Percentiles rank a stretch among this genome's conserved stretches.
phyloP scores from a whole-genome alignment of 2,113 vertebrate genomes.

The Ameiurus melas region DNA sequence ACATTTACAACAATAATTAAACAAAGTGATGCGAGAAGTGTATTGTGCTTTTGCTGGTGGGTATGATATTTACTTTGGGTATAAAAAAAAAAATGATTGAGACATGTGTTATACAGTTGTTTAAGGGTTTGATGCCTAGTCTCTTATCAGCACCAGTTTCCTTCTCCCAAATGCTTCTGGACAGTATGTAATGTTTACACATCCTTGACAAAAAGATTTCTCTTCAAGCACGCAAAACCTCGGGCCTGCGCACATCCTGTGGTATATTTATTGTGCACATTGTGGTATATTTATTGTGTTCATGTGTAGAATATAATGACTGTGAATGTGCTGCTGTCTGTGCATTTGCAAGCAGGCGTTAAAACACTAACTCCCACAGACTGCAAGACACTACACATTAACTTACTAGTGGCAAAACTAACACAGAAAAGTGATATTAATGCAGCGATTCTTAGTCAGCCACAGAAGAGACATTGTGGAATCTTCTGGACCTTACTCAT shows the following conservation, averaged over 20 bases:
- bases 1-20: constrained; percentile 30
- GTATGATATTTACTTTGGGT: constrained; percentile 21
- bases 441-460: neutral
- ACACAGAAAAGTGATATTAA: neutral
- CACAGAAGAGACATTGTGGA: neutral
- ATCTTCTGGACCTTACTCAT: constrained; percentile 17
- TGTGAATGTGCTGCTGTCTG: neutral
- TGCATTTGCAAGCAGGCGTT: constrained; percentile 6
- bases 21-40: neutral
- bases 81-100: constrained; percentile 16
- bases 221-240: neutral
- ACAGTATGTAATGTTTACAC: constrained; percentile 30
- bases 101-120: constrained; percentile 1
- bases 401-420: neutral
- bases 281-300: neutral
- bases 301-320: neutral
- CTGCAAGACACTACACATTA: neutral
- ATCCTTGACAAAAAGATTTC: constrained; percentile 22
- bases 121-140: neutral
- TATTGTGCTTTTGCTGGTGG: constrained; percentile 5
- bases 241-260: neutral
- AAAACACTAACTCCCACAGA: neutral
- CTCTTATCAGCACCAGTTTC: constrained; percentile 22
- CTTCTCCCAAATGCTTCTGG: constrained; percentile 25
- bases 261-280: neutral